These are phyloP conservation scores for Seriola quinqueradiata DNA, from an alignment of 2,113 vertebrate species.

Conservation along the genomic window DNA sequence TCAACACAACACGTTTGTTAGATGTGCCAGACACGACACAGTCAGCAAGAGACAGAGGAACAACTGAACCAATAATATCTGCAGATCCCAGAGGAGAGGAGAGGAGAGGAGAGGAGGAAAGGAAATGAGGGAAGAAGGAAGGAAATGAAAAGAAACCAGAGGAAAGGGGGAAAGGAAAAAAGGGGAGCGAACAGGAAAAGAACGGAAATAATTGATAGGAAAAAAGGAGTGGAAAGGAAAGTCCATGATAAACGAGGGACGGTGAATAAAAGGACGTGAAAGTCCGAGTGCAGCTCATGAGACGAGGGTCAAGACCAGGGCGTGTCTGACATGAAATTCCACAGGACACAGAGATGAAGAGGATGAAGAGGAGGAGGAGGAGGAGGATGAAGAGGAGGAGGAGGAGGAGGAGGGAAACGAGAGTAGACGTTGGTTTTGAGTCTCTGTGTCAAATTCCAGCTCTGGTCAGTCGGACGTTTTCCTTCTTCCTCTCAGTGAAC, in stretches of 20 bases:
- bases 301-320: background rate
- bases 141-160: no score
- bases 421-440: background rate
- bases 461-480: conserved; percentile 26
- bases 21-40: background rate
- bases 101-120: background rate
- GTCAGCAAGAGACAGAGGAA: background rate
- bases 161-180: rapidly evolving
- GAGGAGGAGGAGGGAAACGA: background rate
- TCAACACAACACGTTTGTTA: background rate
- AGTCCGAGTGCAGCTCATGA: background rate
- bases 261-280: background rate
- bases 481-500: conserved; percentile 3
- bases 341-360: conserved; percentile 17
- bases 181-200: background rate
- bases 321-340: conserved; percentile 37
- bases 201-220: no score
- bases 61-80: background rate
- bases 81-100: background rate
- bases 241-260: background rate
- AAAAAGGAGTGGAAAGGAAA: background rate
- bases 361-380: background rate
- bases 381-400: conserved; percentile 10
- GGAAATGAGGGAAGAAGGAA: background rate
- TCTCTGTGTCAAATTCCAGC: conserved; percentile 55